phyloP scores from a whole-genome alignment of 92 coral and sea anemone species.

The Pocillopora grandis region DNA sequence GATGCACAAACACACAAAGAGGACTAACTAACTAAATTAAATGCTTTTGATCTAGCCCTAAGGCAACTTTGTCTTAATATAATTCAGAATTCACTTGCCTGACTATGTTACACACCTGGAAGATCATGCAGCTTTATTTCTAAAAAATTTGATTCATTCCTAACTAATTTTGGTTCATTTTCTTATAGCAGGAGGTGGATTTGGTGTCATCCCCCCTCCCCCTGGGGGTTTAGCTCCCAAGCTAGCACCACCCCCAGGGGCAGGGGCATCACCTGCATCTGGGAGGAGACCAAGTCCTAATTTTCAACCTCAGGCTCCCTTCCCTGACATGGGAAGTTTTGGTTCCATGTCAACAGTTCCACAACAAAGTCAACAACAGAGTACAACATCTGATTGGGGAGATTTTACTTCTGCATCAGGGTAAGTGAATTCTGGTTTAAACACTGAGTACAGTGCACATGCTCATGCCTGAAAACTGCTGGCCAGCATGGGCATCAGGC shows the following conservation, averaged over 20 bases:
- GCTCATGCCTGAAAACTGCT: too few species aligned
- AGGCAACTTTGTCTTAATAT: too few species aligned
- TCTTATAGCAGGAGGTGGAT: constrained; percentile 64
- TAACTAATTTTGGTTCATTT: not conserved
- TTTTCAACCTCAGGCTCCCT: constrained; percentile 51
- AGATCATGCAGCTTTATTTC: too few species aligned
- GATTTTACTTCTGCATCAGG: constrained; percentile 92
- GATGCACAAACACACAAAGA: too few species aligned
- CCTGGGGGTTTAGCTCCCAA: constrained; percentile 80
- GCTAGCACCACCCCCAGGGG: constrained; percentile 94
- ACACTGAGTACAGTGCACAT: too few species aligned
- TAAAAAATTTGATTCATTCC: too few species aligned
- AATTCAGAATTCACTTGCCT: too few species aligned
- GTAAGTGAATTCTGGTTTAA: constrained; percentile 16
- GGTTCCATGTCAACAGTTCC: constrained; percentile 50
- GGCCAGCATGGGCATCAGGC: too few species aligned
- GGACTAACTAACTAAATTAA: too few species aligned
- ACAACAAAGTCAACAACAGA: constrained; percentile 60
- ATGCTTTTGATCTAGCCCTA: too few species aligned
- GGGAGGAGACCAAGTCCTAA: constrained; percentile 52
- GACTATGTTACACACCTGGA: too few species aligned
- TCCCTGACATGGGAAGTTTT: constrained; percentile 32
- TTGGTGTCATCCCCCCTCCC: constrained; percentile 87
- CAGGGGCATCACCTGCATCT: constrained; percentile 77
- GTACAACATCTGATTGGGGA: constrained; percentile 81